Base-by-base conservation (phyloP, 2,888 invertebrate genomes). In the Phoronis australis region DNA sequence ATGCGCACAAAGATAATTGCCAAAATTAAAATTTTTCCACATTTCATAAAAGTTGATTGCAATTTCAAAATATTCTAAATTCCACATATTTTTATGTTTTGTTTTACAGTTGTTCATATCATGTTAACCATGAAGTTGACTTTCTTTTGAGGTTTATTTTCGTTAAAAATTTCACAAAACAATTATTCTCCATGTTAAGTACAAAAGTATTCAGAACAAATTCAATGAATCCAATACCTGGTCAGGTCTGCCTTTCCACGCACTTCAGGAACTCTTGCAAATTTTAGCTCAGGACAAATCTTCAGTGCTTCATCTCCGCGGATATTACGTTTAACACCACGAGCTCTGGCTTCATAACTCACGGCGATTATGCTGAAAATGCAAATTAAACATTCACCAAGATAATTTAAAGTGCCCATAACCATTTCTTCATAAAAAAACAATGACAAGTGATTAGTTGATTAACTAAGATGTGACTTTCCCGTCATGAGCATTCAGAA, bases 161-260 rank as follows among this genome's bases (percentile, higher is more conserved):
- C 35, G 9, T 35, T 9, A 35, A n/a, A n/a, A n/a, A 20, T 2
- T 42, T 24, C 23, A 42, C 18, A 40, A 18, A 18, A 37, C n/a
- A 27, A 42, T 3, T 21, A 20, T 20, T 3, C 9, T n/a, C 18
- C 25, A 35, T 3, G 20, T 37, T 18, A 3, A 21, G 24, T 42
- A 5, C 40, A n/a, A 42, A 21, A 18, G n/a, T 21, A 1, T 37
- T 25, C 25, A 4, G 20, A 20, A 15, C 18, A 42, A 3, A 27
- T 37, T 24, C 4, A 25, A 4, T 15, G 26, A 1, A 27, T 12
- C 2, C 53, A 62, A 75, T 81, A 90, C 88, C 87, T 94, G 1
- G 90, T 84, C 45, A 95, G 84, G 77, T 97, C 92, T 23, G 96
- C 92, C 80, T 97, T 99, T 35, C 91, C 95, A 56, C 94, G 80